Base-by-base conservation (phyloP, 2,797 vertebrate genomes). In the Ctenochaetus hawaiiensis region DNA sequence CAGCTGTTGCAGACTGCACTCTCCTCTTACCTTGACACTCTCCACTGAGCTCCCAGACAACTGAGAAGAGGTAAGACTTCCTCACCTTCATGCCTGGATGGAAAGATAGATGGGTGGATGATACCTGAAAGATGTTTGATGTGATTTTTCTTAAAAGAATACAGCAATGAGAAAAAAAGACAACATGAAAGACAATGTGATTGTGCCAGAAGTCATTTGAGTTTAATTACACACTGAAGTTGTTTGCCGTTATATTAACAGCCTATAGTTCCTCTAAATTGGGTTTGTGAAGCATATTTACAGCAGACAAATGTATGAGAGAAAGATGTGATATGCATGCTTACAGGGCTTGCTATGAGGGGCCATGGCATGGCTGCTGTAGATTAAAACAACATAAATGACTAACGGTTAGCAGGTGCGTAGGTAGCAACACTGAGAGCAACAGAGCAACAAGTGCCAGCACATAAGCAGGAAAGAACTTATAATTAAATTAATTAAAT, bases 61-160 rank as follows among this genome's bases (percentile, higher is more conserved):
- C 80, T 72, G 58, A 87, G 49, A 76, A 48, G 7, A 91, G 91
- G 92, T 93, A 90, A 90, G 90, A 49, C 7, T 23, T 52, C 52
- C 47, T 74, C 44, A 54, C 61, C 26, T 71, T 54, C 37, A 64
- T n/a, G 11, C 41, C 59, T 83, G 10, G 8, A 11, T 66, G 51
- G 34, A 22, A 17, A 12, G 37, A 43, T 41, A 44, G 26, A 54
- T 51, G 34, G 12, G 49, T 49, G 23, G 47, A 66, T 52, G 23
- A 30, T 65, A 14, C 3, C 6, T 34, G 37, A 47, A 23, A 34
- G 44, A 53, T 11, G 56, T 8, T 66, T 14, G 10, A 41, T 44
- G 45, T 44, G 7, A 34, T 11, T 48, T 64, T 34, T 34, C 30
- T 34, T 34, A 34, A 34, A 34, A 34, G 6, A 34, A 34, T 34